Conservation (phyloP, 2,113 vertebrate genomes). For the Chrysemys picta region DNA sequence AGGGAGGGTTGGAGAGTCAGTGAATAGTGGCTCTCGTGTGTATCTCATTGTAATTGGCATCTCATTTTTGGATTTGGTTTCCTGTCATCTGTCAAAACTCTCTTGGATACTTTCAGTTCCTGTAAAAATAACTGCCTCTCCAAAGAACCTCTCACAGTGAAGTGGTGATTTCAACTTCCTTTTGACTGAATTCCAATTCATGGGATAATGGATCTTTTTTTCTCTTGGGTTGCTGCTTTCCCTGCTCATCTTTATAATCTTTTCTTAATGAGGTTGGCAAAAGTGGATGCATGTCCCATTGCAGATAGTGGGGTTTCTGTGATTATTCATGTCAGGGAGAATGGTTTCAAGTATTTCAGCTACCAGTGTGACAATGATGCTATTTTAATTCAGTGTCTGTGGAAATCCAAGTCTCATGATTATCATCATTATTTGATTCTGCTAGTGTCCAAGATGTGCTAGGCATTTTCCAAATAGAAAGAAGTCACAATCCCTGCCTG, state of each 20-base stretch:
- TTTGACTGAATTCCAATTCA: conserved; percentile 47
- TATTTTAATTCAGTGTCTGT: not conserved
- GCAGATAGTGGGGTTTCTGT: not conserved
- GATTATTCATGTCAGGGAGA: not conserved
- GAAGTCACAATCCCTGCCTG: not conserved
- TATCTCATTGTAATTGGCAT: conserved; percentile 56
- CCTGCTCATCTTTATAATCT: conserved; percentile 37
- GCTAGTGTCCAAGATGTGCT: not conserved
- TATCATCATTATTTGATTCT: not conserved
- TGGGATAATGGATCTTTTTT: conserved; percentile 60
- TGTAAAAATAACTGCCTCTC: conserved; percentile 65
- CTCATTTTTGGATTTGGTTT: conserved; percentile 61
- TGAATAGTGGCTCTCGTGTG: conserved; percentile 19
- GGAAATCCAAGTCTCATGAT: not conserved
- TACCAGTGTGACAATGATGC: not conserved
- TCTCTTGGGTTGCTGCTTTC: conserved; percentile 33
- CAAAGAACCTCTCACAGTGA: conserved; percentile 21
- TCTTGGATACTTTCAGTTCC: conserved; percentile 66
- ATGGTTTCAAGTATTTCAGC: not conserved
- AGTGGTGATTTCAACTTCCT: conserved; percentile 54
- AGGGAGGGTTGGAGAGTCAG: conserved; percentile 1
- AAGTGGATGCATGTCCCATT: not conserved
- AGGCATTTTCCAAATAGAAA: not conserved
- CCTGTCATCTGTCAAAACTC: conserved; percentile 58
- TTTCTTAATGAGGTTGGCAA: conserved; percentile 35